Evolutionary conservation across 2,113 vertebrate species (phyloP).

Genomic region (Sterna hirundo): DNA sequence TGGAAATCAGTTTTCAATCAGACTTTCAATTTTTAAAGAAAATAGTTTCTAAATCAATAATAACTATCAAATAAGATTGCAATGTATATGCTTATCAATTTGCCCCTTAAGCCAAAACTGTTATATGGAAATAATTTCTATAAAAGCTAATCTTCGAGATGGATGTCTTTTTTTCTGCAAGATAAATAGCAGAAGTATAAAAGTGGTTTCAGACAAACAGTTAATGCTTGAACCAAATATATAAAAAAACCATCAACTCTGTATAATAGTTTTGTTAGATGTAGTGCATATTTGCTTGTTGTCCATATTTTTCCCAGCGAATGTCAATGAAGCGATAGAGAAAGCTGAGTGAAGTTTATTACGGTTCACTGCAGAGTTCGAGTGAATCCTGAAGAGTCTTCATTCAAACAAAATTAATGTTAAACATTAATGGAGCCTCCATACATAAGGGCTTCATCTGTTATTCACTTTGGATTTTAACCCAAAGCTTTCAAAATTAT

Average conservation of each 20-base stretch:
- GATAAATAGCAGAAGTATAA: background rate
- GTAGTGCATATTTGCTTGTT: background rate
- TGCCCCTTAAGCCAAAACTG: background rate
- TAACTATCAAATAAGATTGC: background rate
- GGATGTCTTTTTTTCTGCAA: background rate
- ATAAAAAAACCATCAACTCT: background rate
- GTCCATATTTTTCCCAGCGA: background rate
- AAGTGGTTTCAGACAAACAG: background rate
- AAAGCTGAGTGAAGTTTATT: background rate
- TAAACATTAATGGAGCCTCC: background rate
- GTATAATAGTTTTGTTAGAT: background rate
- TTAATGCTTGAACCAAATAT: background rate
- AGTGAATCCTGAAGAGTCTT: background rate
- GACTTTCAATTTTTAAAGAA: background rate
- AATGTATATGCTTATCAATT: background rate
- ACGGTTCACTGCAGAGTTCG: background rate
- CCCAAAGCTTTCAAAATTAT: background rate
- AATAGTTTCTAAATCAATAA: background rate
- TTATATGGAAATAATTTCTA: background rate
- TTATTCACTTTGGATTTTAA: background rate
- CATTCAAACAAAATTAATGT: background rate
- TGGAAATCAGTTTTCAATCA: background rate
- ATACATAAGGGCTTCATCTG: background rate
- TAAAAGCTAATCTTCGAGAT: background rate
- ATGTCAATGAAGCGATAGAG: background rate